phyloP scores from a whole-genome alignment of 2,888 invertebrate species.

The Apamea anceps region DNA sequence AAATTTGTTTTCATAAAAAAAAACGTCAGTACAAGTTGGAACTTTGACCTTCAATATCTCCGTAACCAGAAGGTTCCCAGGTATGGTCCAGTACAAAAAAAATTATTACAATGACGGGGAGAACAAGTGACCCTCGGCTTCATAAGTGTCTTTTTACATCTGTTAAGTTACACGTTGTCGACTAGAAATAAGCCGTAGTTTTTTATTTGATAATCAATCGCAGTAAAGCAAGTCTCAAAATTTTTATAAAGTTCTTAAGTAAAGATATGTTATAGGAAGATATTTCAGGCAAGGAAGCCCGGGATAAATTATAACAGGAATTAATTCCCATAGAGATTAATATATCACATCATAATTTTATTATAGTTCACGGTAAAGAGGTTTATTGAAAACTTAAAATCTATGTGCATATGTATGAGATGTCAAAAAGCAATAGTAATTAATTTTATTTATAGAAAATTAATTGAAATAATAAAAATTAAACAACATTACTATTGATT shows the following conservation, averaged over 20 bases:
- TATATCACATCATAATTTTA: slow-evolving; percentile 5
- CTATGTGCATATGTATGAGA: slow-evolving; percentile 31
- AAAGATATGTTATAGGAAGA: slow-evolving; percentile 7
- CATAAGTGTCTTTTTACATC: not conserved
- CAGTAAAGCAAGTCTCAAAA: not conserved
- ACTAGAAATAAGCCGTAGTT: not conserved
- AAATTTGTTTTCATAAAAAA: too few relatives aligned
- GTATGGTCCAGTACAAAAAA: not conserved
- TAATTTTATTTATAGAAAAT: slow-evolving; percentile 4
- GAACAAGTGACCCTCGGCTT: not conserved
- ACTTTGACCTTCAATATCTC: not conserved
- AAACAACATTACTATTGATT: slow-evolving; percentile 28
- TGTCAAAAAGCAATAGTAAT: slow-evolving; percentile 43
- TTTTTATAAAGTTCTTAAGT: not conserved
- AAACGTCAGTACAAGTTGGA: not conserved
- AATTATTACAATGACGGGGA: not conserved
- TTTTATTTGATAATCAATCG: not conserved
- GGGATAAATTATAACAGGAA: not conserved
- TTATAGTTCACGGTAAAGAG: slow-evolving; percentile 20
- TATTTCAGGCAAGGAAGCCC: not conserved
- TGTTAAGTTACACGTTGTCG: too few relatives aligned
- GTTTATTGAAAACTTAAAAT: slow-evolving; percentile 6
- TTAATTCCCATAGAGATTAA: slow-evolving; percentile 2
- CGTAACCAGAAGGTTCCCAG: not conserved
- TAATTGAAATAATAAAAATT: not conserved